A percentile compares a stretch with the other conserved stretches of the same genome.
phyloP scores from a whole-genome alignment of 2,888 invertebrate species.

The Periphyllus acericola region DNA sequence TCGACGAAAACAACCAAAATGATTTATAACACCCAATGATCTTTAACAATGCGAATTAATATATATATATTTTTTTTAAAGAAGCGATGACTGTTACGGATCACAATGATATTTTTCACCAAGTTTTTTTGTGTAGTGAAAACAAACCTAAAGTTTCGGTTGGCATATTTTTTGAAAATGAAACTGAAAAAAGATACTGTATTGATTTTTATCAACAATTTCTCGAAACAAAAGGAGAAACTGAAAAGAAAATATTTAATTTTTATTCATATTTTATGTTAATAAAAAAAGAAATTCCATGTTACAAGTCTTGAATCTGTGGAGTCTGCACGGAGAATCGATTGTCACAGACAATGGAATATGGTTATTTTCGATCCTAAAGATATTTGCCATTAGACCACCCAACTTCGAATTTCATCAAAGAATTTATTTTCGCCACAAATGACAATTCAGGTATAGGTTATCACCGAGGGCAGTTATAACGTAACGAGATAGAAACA shows the following conservation, averaged over 20 bases:
- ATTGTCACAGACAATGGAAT: too few relatives aligned
- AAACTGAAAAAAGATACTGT: background rate
- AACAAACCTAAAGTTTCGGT: background rate
- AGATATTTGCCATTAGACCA: too few relatives aligned
- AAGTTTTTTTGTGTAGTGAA: background rate
- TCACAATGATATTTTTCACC: background rate
- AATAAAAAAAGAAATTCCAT: too few relatives aligned
- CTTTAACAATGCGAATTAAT: background rate
- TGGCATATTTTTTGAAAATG: background rate
- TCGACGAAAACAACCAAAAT: conserved; percentile 3
- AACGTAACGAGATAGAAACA: background rate
- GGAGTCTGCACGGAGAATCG: too few relatives aligned
- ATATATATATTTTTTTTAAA: background rate
- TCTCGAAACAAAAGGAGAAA: background rate
- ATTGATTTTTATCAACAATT: background rate
- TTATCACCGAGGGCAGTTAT: background rate
- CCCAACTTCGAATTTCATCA: too few relatives aligned
- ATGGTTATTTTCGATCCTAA: too few relatives aligned
- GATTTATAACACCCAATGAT: conserved; percentile 16
- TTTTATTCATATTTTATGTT: too few relatives aligned
- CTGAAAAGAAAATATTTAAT: background rate
- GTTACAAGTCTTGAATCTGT: too few relatives aligned
- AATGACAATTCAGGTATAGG: too few relatives aligned
- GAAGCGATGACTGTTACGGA: background rate
- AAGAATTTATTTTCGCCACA: too few relatives aligned